Evolutionary conservation across 2,797 vertebrate genomes (phyloP).

Genomic region (Phylloscopus collybita): DNA sequence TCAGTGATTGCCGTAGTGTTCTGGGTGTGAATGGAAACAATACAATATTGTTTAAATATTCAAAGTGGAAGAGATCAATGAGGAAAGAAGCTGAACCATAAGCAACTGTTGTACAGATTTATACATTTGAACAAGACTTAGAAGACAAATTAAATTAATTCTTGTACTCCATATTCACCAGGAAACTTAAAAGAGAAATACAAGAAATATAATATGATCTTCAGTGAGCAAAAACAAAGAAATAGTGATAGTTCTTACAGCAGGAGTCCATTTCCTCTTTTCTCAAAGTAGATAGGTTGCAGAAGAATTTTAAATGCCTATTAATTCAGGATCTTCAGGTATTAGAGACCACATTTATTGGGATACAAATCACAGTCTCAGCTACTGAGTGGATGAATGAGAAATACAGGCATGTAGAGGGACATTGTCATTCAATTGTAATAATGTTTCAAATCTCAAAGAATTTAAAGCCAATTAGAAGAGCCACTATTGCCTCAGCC

Average conservation of each 20-base stretch:
- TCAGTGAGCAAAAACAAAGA: neutral
- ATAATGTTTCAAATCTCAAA: neutral
- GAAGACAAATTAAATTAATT: slow-evolving; percentile 22
- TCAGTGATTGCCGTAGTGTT: neutral
- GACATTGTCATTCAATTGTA: neutral
- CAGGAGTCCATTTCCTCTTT: neutral
- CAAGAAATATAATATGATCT: neutral
- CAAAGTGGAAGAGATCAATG: neutral
- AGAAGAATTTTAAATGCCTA: neutral
- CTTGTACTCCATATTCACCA: neutral
- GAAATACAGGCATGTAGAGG: neutral
- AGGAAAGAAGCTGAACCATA: neutral
- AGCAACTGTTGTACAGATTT: neutral
- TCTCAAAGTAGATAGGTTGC: neutral
- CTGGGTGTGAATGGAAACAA: slow-evolving; percentile 16
- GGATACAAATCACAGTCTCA: neutral
- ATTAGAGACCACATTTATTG: neutral
- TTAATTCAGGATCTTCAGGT: neutral
- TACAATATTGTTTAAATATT: slow-evolving; percentile 12
- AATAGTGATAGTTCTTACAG: neutral
- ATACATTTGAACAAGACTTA: neutral
- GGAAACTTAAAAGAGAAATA: neutral
- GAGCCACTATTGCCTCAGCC: neutral
- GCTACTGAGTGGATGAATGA: neutral
- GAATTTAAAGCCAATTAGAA: neutral